Evolutionary conservation across 2,797 vertebrate species (phyloP).

Genomic region (Sparus aurata): DNA sequence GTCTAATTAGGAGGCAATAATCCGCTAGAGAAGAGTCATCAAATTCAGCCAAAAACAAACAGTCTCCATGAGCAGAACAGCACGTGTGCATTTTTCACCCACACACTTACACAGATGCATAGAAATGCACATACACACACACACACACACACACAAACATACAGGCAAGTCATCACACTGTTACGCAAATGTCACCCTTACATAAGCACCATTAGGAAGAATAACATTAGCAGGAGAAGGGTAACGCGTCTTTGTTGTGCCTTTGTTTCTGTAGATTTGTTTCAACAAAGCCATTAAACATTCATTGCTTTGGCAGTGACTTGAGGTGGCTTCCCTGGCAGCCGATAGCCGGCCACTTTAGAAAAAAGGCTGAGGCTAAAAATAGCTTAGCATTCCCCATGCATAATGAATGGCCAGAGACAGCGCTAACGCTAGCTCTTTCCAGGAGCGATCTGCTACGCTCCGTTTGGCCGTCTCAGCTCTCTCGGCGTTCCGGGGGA

Average conservation of each 20-base stretch:
- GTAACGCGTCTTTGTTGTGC: constrained; percentile 54
- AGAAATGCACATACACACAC: constrained; percentile 18
- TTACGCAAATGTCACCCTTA: constrained; percentile 73
- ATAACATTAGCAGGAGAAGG: constrained; percentile 58
- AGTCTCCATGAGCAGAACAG: constrained; percentile 70
- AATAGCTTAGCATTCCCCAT: constrained; percentile 82
- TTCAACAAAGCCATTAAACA: constrained; percentile 84
- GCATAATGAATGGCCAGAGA: constrained; percentile 86
- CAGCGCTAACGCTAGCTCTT: constrained; percentile 79
- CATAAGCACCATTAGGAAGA: constrained; percentile 76
- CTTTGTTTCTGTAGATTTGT: constrained; percentile 80
- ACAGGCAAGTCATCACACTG: constrained; percentile 46
- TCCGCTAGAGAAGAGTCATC: constrained; percentile 85
- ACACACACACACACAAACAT: constrained; percentile 24
- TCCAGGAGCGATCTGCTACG: constrained; percentile 83
- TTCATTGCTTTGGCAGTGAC: constrained; percentile 74
- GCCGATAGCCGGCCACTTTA: constrained; percentile 76
- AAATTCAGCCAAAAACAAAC: constrained; percentile 85
- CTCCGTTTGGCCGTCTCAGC: constrained; percentile 80
- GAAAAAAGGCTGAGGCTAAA: constrained; percentile 71
- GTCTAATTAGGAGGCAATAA: constrained; percentile 87
- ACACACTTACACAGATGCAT: constrained; percentile 23
- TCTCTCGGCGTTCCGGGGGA: constrained; percentile 71
- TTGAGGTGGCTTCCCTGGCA: constrained; percentile 82
- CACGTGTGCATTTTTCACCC: constrained; percentile 47